A percentile compares a stretch with the other conserved stretches of the same genome.
phyloP scores from a whole-genome alignment of 2,888 invertebrate species.

The Diarsia dahlii region DNA sequence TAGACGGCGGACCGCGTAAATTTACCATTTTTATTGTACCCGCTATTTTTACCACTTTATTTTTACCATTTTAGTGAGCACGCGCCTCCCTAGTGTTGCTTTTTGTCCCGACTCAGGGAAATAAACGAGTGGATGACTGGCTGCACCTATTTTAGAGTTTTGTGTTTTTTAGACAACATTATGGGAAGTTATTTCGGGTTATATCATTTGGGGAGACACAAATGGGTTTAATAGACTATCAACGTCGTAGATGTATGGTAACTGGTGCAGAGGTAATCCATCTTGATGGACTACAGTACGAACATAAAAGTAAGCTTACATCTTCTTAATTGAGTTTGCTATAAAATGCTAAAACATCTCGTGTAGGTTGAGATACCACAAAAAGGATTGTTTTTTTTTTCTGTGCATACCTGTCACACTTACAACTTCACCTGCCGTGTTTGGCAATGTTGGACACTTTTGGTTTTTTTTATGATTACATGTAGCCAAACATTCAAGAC shows the following conservation, averaged over 20 bases:
- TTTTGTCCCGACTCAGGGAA: conserved; percentile 80
- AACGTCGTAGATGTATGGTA: conserved; percentile 58
- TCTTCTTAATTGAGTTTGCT: conserved; percentile 11
- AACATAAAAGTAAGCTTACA: conserved; percentile 14
- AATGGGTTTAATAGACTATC: conserved; percentile 59
- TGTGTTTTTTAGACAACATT: conserved; percentile 63
- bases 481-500: neutral
- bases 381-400: neutral
- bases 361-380: too few species aligned
- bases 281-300: conserved; percentile 21
- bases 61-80: conserved; percentile 86
- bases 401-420: neutral
- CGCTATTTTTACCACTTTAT: conserved; percentile 85
- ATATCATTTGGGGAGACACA: conserved; percentile 66
- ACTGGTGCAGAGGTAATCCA: conserved; percentile 37
- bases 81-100: conserved; percentile 82
- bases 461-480: neutral
- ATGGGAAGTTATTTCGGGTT: conserved; percentile 64
- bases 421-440: neutral
- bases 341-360: too few species aligned
- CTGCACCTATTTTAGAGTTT: conserved; percentile 71
- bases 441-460: neutral
- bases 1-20: conserved; percentile 86
- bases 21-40: conserved; percentile 88
- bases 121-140: conserved; percentile 68